Conservation (phyloP, 2,113 vertebrate species). For the Xiphophorus maculatus region DNA sequence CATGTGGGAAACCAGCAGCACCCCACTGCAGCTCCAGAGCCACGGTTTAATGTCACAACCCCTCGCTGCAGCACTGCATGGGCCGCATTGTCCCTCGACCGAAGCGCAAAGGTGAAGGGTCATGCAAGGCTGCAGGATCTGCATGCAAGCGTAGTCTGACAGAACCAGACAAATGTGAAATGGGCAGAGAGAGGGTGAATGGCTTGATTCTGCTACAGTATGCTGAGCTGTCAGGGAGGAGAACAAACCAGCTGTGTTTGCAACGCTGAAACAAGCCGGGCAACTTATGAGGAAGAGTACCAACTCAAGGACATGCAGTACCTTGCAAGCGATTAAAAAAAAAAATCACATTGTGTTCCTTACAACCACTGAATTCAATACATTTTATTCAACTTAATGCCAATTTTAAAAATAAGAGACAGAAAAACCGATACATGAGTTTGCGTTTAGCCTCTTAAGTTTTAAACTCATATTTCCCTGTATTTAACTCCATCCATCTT, state of each 20-base stretch:
- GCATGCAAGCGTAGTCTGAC: conserved; percentile 13
- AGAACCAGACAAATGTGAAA: conserved; percentile 12
- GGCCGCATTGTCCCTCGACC: conserved; percentile 43
- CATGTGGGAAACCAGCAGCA: conserved; percentile 55
- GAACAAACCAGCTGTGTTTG: conserved; percentile 66
- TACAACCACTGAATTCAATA: too few species aligned
- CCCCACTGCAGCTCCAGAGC: conserved; percentile 33
- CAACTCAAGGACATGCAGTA: conserved; percentile 21
- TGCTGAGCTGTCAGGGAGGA: conserved; percentile 7
- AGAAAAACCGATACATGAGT: too few species aligned
- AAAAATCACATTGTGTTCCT: background rate
- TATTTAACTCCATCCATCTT: background rate
- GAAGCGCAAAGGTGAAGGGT: conserved; percentile 45
- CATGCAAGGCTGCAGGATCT: conserved; percentile 39
- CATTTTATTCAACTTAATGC: too few species aligned
- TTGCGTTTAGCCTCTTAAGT: too few species aligned
- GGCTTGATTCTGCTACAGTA: conserved; percentile 41
- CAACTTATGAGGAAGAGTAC: background rate
- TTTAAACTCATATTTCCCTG: background rate
- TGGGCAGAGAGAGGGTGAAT: conserved; percentile 57
- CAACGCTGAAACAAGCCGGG: background rate
- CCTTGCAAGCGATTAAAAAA: too few species aligned
- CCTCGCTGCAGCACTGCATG: conserved; percentile 30
- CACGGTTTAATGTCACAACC: conserved; percentile 53
- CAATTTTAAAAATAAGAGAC: too few species aligned